Evolutionary conservation across 2,113 vertebrate species (phyloP).

Genomic region (Zapus hudsonius): DNA sequence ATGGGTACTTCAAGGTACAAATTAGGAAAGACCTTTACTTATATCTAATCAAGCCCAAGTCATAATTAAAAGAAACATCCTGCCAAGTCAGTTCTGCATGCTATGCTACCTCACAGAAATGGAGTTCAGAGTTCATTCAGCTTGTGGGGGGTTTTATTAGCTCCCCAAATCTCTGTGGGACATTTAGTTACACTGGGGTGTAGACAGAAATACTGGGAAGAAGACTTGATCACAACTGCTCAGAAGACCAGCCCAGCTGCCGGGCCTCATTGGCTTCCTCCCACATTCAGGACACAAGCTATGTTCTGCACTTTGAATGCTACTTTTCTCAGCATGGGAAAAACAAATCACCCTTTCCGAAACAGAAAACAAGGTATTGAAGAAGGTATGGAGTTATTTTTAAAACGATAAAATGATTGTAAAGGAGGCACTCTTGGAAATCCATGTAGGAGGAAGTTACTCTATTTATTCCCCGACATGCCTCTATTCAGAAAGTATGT

Average conservation of each 20-base stretch:
- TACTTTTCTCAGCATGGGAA: constrained; percentile 57
- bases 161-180: neutral
- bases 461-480: constrained; percentile 55
- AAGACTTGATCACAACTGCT: neutral
- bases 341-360: constrained; percentile 41
- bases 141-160: neutral
- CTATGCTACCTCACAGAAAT: neutral
- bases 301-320: neutral
- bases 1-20: neutral
- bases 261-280: neutral
- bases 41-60: neutral
- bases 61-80: neutral
- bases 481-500: neutral
- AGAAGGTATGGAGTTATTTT: constrained; percentile 49
- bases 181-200: neutral
- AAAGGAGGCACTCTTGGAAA: constrained; percentile 23
- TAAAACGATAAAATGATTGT: constrained; percentile 63
- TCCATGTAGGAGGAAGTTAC: constrained; percentile 38
- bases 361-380: constrained; percentile 50
- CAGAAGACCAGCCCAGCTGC: neutral
- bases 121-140: neutral
- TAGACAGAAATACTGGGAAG: neutral
- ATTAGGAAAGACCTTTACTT: neutral
- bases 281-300: neutral
- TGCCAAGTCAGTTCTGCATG: no score